Conservation (phyloP, 2,888 invertebrate species). For the Amphiduros pacificus region DNA sequence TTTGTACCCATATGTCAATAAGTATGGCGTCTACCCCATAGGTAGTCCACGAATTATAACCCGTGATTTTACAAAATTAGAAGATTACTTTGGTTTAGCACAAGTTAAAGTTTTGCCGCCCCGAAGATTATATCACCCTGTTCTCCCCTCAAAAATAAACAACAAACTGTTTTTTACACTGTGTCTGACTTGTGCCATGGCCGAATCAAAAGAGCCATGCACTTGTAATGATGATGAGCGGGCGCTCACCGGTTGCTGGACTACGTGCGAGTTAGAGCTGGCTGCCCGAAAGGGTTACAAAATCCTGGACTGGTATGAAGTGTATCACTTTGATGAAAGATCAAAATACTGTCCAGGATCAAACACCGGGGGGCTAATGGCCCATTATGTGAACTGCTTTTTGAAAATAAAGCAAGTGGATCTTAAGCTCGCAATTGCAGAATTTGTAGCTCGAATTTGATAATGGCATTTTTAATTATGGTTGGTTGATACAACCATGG, state of each 20-base stretch:
- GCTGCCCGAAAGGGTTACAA: constrained; percentile 47
- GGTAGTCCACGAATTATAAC: constrained; percentile 30
- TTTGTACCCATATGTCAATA: constrained; percentile 41
- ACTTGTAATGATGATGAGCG: constrained; percentile 27
- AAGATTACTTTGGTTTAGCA: constrained; percentile 37
- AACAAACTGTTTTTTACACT: constrained; percentile 50
- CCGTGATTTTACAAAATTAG: constrained; percentile 29
- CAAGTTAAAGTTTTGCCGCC: constrained; percentile 41
- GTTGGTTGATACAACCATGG: no score
- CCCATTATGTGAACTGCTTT: constrained; percentile 44
- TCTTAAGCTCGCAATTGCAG: no score
- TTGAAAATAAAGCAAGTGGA: constrained; percentile 39
- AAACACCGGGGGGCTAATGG: constrained; percentile 38
- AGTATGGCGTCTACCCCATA: constrained; percentile 34
- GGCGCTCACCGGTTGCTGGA: constrained; percentile 46
- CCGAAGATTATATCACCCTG: constrained; percentile 40
- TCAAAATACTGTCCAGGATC: constrained; percentile 22
- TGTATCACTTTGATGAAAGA: not conserved
- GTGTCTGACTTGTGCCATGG: constrained; percentile 43
- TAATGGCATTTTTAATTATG: no score
- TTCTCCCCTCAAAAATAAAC: constrained; percentile 41
- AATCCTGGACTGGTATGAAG: constrained; percentile 37
- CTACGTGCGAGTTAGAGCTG: constrained; percentile 47
- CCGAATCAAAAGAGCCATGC: not conserved
- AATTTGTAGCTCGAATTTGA: no score